phyloP scores from a whole-genome alignment of 2,888 invertebrate species.

The Sesia apiformis region DNA sequence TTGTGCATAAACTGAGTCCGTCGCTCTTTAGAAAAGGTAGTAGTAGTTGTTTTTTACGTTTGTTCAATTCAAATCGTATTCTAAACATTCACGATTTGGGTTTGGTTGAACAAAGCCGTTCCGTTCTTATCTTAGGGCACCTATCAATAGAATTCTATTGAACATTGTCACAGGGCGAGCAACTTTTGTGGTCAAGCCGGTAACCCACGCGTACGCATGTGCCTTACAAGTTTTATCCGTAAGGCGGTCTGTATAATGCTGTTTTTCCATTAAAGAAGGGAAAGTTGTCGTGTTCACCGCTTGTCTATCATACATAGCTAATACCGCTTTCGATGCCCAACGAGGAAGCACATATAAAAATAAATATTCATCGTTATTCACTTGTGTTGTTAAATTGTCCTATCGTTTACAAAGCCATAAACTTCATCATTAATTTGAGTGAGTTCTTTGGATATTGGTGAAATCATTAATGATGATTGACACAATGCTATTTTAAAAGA shows the following conservation, averaged over 20 bases:
- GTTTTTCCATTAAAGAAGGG: constrained; percentile 65
- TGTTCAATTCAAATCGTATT: neutral
- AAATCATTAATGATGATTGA: too few relatives aligned
- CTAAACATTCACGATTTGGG: too few relatives aligned
- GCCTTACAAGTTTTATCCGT: constrained; percentile 47
- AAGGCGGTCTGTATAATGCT: constrained; percentile 44
- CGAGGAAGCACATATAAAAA: constrained; percentile 47
- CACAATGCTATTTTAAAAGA: too few relatives aligned
- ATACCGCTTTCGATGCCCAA: constrained; percentile 62
- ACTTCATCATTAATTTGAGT: too few relatives aligned
- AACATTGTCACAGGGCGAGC: constrained; percentile 19
- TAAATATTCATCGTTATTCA: constrained; percentile 8
- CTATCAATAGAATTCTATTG: constrained; percentile 3
- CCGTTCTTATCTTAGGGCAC: neutral
- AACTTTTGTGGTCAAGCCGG: constrained; percentile 28
- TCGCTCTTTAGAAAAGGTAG: too few relatives aligned
- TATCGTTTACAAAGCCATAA: neutral
- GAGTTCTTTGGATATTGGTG: too few relatives aligned
- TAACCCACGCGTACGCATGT: constrained; percentile 30
- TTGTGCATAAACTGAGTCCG: too few relatives aligned
- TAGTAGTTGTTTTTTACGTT: neutral
- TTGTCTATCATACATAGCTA: constrained; percentile 58
- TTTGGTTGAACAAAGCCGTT: neutral
- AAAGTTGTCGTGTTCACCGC: constrained; percentile 59
- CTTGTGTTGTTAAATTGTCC: constrained; percentile 1